These are phyloP conservation scores for Seriola quinqueradiata DNA, from an alignment of 2,113 vertebrate genomes.

Conservation along the genomic window DNA sequence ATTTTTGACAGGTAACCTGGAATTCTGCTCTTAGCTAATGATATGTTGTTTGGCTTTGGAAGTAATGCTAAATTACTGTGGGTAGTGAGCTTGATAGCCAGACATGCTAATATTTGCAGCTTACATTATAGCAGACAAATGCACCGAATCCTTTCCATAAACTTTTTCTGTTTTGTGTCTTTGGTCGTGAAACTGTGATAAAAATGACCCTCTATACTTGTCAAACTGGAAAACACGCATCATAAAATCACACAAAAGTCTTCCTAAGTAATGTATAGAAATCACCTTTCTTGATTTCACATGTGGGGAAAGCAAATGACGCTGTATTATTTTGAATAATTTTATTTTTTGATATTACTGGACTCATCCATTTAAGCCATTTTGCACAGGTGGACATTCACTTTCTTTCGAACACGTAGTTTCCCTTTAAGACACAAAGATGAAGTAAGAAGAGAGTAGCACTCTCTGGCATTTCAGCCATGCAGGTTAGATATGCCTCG, in stretches of 20 bases:
- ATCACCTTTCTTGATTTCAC: neutral
- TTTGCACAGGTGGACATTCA: neutral
- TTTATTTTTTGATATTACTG: neutral
- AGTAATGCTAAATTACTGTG: too few species aligned
- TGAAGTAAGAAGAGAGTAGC: conserved; percentile 18
- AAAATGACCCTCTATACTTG: too few species aligned
- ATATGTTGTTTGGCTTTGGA: too few species aligned
- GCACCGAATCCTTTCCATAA: neutral
- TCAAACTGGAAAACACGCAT: neutral
- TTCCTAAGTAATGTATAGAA: neutral
- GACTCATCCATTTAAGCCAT: neutral
- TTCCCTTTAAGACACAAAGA: conserved; percentile 37
- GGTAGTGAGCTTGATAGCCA: too few species aligned
- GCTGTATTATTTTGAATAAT: too few species aligned
- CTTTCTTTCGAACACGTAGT: neutral
- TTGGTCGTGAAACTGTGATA: neutral
- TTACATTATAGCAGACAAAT: neutral
- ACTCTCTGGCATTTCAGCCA: conserved; percentile 49
- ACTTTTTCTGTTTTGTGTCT: neutral
- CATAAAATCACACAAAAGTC: neutral
- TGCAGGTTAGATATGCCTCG: conserved; percentile 38
- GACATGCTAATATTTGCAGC: neutral
- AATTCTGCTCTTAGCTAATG: neutral
- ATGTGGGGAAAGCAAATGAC: too few species aligned
- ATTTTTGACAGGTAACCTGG: too few species aligned